Conservation (phyloP, 2,888 invertebrate species). For the Drosophila testacea region DNA sequence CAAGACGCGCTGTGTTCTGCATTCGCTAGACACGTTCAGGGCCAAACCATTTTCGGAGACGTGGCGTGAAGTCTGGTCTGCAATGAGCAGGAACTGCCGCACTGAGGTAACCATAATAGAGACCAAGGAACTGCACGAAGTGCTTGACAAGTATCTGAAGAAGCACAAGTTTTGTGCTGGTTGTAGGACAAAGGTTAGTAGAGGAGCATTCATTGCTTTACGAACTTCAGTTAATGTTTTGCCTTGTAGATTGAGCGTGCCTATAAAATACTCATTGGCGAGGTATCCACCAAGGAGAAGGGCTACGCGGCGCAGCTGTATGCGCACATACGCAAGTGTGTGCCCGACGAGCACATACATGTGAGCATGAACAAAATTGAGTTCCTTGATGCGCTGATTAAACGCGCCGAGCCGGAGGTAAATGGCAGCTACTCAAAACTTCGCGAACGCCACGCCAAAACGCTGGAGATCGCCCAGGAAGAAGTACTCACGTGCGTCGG, state of each 20-base stretch:
- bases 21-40: conserved; percentile 95
- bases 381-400: conserved; percentile 94
- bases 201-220: neutral
- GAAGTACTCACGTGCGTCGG: conserved; percentile 98
- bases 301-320: conserved; percentile 95
- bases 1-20: conserved; percentile 94
- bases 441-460: conserved; percentile 97
- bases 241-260: conserved; percentile 88
- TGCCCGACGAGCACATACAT: conserved; percentile 94
- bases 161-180: conserved; percentile 98
- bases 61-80: conserved; percentile 94
- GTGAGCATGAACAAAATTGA: conserved; percentile 93
- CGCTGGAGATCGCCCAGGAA: conserved; percentile 98
- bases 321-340: conserved; percentile 93
- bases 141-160: conserved; percentile 94
- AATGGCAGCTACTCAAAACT: conserved; percentile 89
- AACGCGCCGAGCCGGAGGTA: conserved; percentile 95
- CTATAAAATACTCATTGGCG: conserved; percentile 94
- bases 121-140: conserved; percentile 92
- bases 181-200: conserved; percentile 94
- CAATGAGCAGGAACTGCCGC: conserved; percentile 92
- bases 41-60: conserved; percentile 90
- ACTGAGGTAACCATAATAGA: conserved; percentile 95
- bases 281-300: conserved; percentile 94
- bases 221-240: neutral